phyloP scores from a whole-genome alignment of 2,113 vertebrate species.

The Taxidea taxus region DNA sequence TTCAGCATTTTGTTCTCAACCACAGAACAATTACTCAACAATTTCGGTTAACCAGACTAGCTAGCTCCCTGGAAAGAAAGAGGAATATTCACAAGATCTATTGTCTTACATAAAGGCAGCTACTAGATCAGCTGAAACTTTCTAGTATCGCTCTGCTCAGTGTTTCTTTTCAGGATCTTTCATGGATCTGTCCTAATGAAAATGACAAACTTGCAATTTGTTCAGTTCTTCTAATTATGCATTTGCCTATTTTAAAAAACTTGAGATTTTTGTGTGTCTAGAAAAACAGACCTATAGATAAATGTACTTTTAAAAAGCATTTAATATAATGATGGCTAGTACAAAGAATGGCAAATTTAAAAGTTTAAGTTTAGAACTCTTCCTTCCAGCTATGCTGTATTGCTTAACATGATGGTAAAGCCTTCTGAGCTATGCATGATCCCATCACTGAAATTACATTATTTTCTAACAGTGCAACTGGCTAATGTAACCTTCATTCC shows the following conservation, averaged over 20 bases:
- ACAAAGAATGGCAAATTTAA: conserved; percentile 8
- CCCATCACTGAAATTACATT: background rate
- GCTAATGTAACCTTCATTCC: background rate
- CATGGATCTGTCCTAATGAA: conserved; percentile 51
- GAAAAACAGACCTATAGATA: conserved; percentile 20
- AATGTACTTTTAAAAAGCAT: background rate
- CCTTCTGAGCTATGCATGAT: background rate
- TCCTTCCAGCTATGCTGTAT: background rate
- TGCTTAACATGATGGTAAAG: background rate
- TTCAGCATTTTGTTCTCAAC: conserved; percentile 92
- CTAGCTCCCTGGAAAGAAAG: conserved; percentile 87
- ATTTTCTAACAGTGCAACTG: background rate
- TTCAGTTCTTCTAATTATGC: conserved; percentile 74
- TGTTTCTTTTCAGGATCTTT: conserved; percentile 68
- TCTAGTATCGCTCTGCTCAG: conserved; percentile 62
- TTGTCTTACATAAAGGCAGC: conserved; percentile 86
- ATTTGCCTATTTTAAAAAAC: conserved; percentile 61
- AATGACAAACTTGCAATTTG: conserved; percentile 67
- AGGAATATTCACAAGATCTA: conserved; percentile 88
- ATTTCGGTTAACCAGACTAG: conserved; percentile 96
- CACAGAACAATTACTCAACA: conserved; percentile 97
- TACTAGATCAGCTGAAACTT: conserved; percentile 75
- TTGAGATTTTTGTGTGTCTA: background rate
- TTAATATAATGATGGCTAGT: background rate
- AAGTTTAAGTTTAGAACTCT: background rate